Base-by-base conservation (phyloP, 2,113 vertebrate species). In the Elgaria multicarinata region DNA sequence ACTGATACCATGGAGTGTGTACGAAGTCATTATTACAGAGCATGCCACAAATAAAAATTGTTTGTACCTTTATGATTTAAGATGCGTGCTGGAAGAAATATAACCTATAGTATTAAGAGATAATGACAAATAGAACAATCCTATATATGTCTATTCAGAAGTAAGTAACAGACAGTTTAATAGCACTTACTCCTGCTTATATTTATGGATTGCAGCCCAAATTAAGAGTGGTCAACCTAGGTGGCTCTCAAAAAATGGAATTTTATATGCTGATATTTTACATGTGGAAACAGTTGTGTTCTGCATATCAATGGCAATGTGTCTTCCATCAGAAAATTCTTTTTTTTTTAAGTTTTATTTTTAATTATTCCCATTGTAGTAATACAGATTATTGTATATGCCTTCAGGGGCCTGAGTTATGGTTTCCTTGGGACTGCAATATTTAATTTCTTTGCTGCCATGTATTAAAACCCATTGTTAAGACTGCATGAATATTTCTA, bases 401-500 rank as follows among this genome's bases (percentile, higher is more conserved):
- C 69, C 24, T 72, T 12, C 0, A 71, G n/a, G 33, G 64, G 26
- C 2, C 14, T 62, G 53, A 79, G 79, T 84, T 10, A 14, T 36
- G 76, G 24, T 83, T 24, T 86, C 46, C 39, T 67, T 44, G 74
- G 55, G 50, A 77, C 88, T 33, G 24, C 92, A 91, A 50, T 89
- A 36, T 77, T 91, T 91, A 83, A 86, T 85, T 66, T 79, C 81
- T 86, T 91, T 93, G 46, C 16, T 91, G 92, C 75, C 50, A 83
- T 82, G 55, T 42, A 75, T 53, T 85, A 91, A 55, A 9, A 92
- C 36, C 18, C 28, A 88, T 42, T 10, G 1, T 87, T 92, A 79
- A 13, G 20, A 88, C 77, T 88, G 67, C 50, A 16, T 90, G 88
- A 87, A 78, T 9, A 0, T 81, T 84, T 72, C 79, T 91, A 81